Percentiles rank a stretch among this genome's conserved stretches.
Evolutionary conservation across 2,797 vertebrate genomes (phyloP).

Genomic region (Falco concolor): DNA sequence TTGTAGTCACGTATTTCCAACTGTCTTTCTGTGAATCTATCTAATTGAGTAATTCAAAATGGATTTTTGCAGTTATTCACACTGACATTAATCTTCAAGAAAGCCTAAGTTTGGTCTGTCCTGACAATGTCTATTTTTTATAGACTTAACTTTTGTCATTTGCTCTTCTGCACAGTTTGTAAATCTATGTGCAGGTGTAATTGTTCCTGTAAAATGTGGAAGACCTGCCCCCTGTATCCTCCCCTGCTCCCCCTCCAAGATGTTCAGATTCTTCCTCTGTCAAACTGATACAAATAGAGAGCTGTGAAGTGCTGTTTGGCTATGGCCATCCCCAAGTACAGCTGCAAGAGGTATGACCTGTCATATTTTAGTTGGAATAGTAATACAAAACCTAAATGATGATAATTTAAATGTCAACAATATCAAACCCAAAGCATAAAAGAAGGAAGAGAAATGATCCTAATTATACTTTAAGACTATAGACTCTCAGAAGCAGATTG

Average conservation of each 20-base stretch:
- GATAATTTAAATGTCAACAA: neutral
- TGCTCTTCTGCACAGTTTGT: neutral
- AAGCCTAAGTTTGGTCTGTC: neutral
- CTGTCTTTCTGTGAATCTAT: neutral
- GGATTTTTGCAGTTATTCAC: neutral
- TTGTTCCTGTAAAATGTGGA: neutral
- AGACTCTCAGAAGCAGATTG: neutral
- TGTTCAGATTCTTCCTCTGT: neutral
- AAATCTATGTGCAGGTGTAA: neutral
- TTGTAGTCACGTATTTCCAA: neutral
- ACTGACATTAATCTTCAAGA: neutral
- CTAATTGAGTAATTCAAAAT: neutral
- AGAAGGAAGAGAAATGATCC: neutral
- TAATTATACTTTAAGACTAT: neutral
- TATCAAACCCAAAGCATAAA: neutral
- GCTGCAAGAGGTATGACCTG: neutral
- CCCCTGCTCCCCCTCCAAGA: too few relatives aligned
- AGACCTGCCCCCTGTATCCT: neutral
- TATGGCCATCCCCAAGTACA: neutral
- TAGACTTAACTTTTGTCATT: neutral
- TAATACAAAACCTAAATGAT: neutral
- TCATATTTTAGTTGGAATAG: neutral
- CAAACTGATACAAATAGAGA: neutral
- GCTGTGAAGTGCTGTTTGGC: neutral
- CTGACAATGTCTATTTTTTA: neutral